Conservation (phyloP, 2,113 vertebrate species). For the Forbesichthys agassizii region DNA sequence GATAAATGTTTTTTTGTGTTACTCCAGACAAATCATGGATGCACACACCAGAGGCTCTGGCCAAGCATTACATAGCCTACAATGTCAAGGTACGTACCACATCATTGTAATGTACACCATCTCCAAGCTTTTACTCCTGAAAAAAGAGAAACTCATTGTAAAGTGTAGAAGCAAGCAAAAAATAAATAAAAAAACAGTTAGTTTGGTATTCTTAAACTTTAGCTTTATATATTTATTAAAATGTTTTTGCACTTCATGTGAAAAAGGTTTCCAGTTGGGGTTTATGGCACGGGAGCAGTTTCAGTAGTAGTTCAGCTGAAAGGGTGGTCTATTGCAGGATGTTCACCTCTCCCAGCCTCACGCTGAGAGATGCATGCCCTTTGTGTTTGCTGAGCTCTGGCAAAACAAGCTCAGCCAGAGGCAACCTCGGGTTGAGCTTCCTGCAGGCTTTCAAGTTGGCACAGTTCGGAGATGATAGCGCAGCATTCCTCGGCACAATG, state of each 20-base stretch:
- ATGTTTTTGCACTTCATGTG: no score
- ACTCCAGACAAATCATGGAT: conserved; percentile 98
- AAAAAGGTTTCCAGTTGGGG: background rate
- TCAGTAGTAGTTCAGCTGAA: background rate
- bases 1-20: conserved; percentile 61
- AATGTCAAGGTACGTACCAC: conserved; percentile 89
- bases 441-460: background rate
- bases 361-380: background rate
- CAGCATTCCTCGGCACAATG: background rate
- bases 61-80: conserved; percentile 97
- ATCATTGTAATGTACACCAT: background rate
- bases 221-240: no score
- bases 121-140: background rate
- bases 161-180: no score
- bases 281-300: background rate
- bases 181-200: no score
- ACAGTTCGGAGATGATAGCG: background rate
- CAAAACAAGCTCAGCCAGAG: background rate
- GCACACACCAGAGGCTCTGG: conserved; percentile 96
- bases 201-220: no score
- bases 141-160: no score
- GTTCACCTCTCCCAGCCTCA: conserved; percentile 2
- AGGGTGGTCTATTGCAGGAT: background rate
- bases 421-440: background rate
- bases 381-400: background rate